Conservation (phyloP, 2,113 vertebrate species). For the Lophura nycthemera region DNA sequence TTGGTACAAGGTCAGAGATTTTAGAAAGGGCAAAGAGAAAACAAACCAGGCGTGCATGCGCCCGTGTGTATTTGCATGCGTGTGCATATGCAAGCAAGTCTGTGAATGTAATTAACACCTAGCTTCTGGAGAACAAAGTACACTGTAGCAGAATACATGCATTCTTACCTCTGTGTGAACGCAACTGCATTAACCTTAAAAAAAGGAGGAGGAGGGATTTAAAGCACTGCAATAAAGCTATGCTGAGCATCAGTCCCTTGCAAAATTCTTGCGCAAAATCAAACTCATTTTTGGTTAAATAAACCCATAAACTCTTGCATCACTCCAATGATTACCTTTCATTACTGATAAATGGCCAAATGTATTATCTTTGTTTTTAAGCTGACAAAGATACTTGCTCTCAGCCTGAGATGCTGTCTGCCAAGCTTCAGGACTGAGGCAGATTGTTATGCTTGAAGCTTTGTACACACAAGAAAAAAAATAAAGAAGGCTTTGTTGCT, state of each 20-base stretch:
- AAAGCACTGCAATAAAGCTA: slow-evolving; percentile 15
- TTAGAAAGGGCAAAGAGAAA: slow-evolving; percentile 4
- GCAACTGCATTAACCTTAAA: not conserved
- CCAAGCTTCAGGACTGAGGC: not conserved
- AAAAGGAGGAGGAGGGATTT: not conserved
- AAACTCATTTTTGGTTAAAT: slow-evolving; percentile 10
- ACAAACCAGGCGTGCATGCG: not conserved
- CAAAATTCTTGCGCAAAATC: slow-evolving; percentile 16
- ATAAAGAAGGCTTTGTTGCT: not conserved
- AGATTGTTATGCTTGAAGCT: not conserved
- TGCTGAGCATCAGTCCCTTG: not conserved
- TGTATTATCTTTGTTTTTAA: not conserved
- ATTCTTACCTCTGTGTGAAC: not conserved
- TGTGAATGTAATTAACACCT: not conserved
- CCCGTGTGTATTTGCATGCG: not conserved
- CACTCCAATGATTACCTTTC: not conserved
- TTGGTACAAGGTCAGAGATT: slow-evolving; percentile 47
- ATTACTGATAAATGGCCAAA: not conserved
- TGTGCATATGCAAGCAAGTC: not conserved
- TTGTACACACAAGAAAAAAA: not conserved
- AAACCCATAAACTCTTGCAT: not conserved
- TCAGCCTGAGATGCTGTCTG: not conserved
- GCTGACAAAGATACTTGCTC: not conserved
- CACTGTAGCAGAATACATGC: not conserved
- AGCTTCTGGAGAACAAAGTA: not conserved